A percentile compares a stretch with the other conserved stretches of the same genome.
Conservation (phyloP, 2,888 invertebrate genomes). For the Aelia acuminata region DNA sequence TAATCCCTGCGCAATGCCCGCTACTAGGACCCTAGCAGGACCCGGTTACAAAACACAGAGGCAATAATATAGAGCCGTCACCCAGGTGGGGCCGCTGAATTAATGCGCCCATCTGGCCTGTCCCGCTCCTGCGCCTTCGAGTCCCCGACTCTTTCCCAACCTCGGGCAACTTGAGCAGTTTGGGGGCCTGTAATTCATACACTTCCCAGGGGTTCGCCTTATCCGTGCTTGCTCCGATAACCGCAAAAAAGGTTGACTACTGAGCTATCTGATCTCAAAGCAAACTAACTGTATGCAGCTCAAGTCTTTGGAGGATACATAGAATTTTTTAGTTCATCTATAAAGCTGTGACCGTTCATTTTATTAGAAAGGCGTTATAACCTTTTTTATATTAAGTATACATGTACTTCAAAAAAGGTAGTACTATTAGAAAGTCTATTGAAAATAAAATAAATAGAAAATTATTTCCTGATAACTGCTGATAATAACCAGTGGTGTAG, state of each 20-base stretch:
- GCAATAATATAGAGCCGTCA: slow-evolving; percentile 11
- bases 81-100: neutral
- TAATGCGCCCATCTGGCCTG: slow-evolving; percentile 40
- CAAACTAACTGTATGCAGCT: too few relatives aligned
- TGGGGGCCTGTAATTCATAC: neutral
- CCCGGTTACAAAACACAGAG: neutral
- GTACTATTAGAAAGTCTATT: too few relatives aligned
- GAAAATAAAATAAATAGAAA: too few relatives aligned
- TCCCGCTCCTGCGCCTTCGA: slow-evolving; percentile 11
- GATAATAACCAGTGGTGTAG: too few relatives aligned
- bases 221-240: neutral
- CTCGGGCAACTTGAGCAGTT: neutral
- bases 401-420: too few relatives aligned
- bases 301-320: too few relatives aligned
- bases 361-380: too few relatives aligned
- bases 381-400: too few relatives aligned
- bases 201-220: neutral
- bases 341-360: too few relatives aligned
- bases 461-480: too few relatives aligned
- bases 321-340: too few relatives aligned
- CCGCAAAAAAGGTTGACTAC: neutral
- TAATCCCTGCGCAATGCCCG: neutral
- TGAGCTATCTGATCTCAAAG: too few relatives aligned
- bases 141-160: neutral
- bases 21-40: neutral